Base-by-base conservation (phyloP, 1,140 invertebrate species). In the Harpegnathos saltator region DNA sequence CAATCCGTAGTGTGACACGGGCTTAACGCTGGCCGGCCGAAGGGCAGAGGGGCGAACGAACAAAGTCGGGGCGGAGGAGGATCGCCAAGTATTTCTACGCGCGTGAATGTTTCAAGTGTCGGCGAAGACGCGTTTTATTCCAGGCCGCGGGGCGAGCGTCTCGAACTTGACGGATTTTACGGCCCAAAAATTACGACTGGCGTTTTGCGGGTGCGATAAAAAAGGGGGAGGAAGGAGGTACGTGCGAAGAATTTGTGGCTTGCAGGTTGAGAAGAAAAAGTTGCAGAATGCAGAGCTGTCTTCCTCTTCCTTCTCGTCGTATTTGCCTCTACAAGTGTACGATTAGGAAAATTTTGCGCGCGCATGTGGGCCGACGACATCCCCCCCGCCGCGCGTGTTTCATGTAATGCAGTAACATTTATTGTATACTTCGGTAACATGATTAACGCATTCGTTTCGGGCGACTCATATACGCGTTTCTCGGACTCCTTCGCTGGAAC, bases 61-160 rank as follows among this genome's bases (percentile, higher is more conserved):
- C 63, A 22, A 26, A 12, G 15, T 29, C 4, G 38, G 1, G 22
- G n/a, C 33, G 29, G 14, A 59, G 56, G 62, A 80, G 61, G 54
- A 71, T 71, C 29, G 52, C 71, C 17, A 71, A 38, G 44, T 68
- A 66, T 77, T 77, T 54, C 26, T 58, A n/a, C 33, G 33, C 65
- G 75, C 59, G 29, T 80, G 19, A 80, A 80, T 69, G 65, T 80
- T 80, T 69, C 75, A 80, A 71, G 75, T 48, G 38, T 14, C 52
- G 17, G 65, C 75, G 58, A 71, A 80, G 75, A 80, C 65, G 48
- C 75, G 75, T n/a, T 80, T 80, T 80, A 69, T 80, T 48, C 22
- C 75, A 19, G 19, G 22, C 59, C 44, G 26, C 73, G n/a, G n/a
- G n/a, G 26, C 26, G 26, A 29, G 59, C 48, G 44, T 4, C 65